Percentiles rank a stretch among this genome's conserved stretches.
phyloP scores from a whole-genome alignment of 2,797 vertebrate genomes.

The Typhlichthys eigenmanni region DNA sequence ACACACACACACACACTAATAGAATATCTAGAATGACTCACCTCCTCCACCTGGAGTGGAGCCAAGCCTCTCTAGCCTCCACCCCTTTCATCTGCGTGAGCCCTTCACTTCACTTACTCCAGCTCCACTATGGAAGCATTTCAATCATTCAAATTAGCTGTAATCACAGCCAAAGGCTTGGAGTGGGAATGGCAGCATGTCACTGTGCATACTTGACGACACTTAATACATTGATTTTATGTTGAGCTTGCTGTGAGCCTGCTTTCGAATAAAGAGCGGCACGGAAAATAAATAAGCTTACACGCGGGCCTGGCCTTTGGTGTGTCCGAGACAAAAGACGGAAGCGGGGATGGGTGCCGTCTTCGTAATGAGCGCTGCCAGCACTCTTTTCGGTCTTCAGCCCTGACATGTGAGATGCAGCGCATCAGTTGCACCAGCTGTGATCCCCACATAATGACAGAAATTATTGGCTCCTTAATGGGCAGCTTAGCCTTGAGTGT shows the following conservation, averaged over 20 bases:
- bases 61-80: conserved; percentile 69
- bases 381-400: conserved; percentile 50
- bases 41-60: conserved; percentile 71
- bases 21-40: conserved; percentile 71
- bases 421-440: conserved; percentile 63
- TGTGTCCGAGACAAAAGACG: conserved; percentile 57
- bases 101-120: conserved; percentile 72
- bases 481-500: conserved; percentile 64
- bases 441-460: conserved; percentile 64
- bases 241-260: conserved; percentile 53
- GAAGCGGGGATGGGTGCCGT: conserved; percentile 55
- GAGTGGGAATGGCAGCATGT: conserved; percentile 65
- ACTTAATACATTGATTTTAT: conserved; percentile 74
- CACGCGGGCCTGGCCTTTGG: conserved; percentile 37
- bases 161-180: conserved; percentile 72
- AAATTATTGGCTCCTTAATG: conserved; percentile 70
- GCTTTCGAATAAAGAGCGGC: conserved; percentile 40
- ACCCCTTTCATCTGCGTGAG: conserved; percentile 71
- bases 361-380: conserved; percentile 47
- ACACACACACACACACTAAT: conserved; percentile 20
- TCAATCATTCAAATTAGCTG: conserved; percentile 77
- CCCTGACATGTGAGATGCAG: conserved; percentile 61
- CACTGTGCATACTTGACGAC: conserved; percentile 69
- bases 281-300: conserved; percentile 56
- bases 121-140: conserved; percentile 68